Conservation (phyloP, 2,888 invertebrate species). For the Rhogogaster chlorosoma region DNA sequence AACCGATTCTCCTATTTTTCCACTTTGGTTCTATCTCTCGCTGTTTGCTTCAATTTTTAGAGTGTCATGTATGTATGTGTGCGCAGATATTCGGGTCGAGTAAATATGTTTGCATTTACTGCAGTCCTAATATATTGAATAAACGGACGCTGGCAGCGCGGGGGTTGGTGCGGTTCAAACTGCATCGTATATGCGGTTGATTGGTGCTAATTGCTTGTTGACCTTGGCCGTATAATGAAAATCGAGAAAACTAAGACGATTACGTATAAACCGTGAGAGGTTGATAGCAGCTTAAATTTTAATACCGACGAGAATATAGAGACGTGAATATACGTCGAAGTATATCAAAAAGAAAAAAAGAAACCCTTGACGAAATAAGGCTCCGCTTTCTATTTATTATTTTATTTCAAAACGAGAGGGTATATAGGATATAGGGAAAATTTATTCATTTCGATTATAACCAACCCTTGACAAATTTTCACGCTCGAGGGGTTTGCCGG, state of each 20-base stretch:
- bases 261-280: neutral
- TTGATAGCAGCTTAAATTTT: neutral
- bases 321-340: neutral
- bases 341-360: no score
- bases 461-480: neutral
- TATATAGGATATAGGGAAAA: neutral
- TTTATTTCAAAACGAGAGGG: neutral
- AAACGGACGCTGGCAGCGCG: neutral
- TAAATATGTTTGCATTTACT: neutral
- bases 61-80: neutral
- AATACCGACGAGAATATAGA: neutral
- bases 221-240: constrained; percentile 29
- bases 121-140: neutral
- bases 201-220: constrained; percentile 34
- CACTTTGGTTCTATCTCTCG: neutral
- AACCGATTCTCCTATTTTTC: neutral
- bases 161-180: neutral
- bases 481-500: neutral
- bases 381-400: neutral
- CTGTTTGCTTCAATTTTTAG: neutral
- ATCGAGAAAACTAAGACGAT: neutral
- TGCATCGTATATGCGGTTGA: constrained; percentile 11
- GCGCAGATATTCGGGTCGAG: neutral
- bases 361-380: neutral
- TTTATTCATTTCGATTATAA: constrained; percentile 11